A percentile compares a stretch with the other conserved stretches of the same genome.
Conservation (phyloP, 2,888 invertebrate genomes). For the Eupithecia pulchellata region DNA sequence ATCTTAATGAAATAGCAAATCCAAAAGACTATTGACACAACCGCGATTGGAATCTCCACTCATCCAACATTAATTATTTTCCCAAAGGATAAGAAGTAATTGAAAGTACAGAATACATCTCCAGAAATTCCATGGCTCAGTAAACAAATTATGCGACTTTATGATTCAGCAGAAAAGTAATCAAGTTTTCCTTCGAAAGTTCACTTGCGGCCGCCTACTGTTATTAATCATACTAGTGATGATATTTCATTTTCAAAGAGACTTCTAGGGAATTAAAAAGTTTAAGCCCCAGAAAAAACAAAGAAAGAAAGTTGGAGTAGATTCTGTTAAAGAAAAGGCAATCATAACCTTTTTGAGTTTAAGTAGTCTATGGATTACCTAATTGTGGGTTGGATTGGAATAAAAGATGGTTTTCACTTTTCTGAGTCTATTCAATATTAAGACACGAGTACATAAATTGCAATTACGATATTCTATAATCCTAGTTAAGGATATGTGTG, state of each 20-base stretch:
- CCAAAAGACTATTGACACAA: too few relatives aligned
- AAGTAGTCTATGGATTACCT: too few relatives aligned
- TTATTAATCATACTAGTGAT: constrained; percentile 74
- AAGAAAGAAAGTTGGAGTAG: not conserved
- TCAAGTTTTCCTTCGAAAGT: constrained; percentile 74
- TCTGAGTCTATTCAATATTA: too few relatives aligned
- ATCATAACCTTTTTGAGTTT: too few relatives aligned
- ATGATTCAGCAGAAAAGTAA: constrained; percentile 77
- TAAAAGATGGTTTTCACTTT: too few relatives aligned
- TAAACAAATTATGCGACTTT: constrained; percentile 60
- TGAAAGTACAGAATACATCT: not conserved
- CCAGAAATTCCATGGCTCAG: not conserved
- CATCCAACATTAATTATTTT: not conserved
- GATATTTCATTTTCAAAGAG: constrained; percentile 13
- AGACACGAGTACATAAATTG: too few relatives aligned
- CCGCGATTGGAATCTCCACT: not conserved
- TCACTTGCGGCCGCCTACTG: constrained; percentile 69
- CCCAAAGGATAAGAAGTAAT: not conserved
- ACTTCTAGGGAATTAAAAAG: not conserved
- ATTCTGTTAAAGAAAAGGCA: not conserved
- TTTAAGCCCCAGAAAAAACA: not conserved
- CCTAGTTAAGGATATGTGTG: too few relatives aligned
- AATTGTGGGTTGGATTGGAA: too few relatives aligned
- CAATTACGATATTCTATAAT: too few relatives aligned
- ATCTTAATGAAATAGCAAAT: too few relatives aligned